Conservation (phyloP, 2,113 vertebrate species). For the Corythoichthys intestinalis region DNA sequence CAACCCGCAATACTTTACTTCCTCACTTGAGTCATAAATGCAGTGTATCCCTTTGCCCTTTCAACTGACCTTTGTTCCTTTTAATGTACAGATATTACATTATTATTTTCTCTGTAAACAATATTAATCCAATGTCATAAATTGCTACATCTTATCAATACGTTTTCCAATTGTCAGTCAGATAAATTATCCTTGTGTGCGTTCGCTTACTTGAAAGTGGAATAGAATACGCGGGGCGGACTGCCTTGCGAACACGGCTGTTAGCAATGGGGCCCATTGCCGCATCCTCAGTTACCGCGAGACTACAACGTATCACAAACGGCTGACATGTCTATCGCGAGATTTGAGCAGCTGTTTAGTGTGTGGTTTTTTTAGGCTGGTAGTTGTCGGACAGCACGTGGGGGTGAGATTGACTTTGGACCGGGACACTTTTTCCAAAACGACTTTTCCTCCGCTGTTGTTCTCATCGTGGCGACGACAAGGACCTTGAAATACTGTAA, state of each 20-base stretch:
- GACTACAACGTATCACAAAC: constrained; percentile 5
- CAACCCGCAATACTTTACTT: no score
- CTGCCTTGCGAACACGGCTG: background rate
- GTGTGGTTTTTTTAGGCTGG: constrained; percentile 62
- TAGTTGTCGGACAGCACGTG: constrained; percentile 72
- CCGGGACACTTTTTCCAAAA: constrained; percentile 38
- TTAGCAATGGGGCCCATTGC: background rate
- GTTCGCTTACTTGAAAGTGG: no score
- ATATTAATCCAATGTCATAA: no score
- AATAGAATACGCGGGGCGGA: no score
- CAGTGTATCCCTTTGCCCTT: no score
- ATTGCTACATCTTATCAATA: no score
- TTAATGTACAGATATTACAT: no score
- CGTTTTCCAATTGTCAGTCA: no score
- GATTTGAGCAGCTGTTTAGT: constrained; percentile 72
- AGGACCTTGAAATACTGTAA: constrained; percentile 61
- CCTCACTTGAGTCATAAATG: no score
- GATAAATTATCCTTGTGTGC: no score
- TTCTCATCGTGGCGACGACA: constrained; percentile 61
- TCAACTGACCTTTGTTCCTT: no score
- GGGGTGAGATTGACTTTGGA: constrained; percentile 61
- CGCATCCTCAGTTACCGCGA: constrained; percentile 34
- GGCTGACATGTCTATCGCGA: constrained; percentile 57
- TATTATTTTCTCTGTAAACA: no score
- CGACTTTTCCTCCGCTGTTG: constrained; percentile 8